Evolutionary conservation across 1,140 invertebrate species (phyloP).

Genomic region (Aleiodes sp.): DNA sequence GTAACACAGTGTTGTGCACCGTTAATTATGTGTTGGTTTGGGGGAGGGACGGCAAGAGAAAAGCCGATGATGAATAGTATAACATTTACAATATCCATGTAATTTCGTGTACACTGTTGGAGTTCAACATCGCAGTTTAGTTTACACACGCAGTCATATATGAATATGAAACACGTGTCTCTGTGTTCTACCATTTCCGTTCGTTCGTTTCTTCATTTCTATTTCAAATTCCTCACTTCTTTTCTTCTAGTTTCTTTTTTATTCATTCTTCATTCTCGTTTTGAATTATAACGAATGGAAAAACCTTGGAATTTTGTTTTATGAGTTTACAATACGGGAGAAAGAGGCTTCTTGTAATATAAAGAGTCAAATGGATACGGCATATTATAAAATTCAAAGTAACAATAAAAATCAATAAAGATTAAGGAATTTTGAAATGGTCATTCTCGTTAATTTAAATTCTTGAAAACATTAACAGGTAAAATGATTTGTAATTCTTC

Average conservation of each 20-base stretch:
- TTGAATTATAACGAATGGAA: too few species aligned
- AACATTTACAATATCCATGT: conserved; percentile 14
- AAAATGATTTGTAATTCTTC: too few species aligned
- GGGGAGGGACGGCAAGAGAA: too few species aligned
- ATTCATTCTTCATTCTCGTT: too few species aligned
- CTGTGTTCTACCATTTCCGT: not conserved
- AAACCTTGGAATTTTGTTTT: not conserved
- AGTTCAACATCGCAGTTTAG: not conserved
- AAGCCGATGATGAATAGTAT: conserved; percentile 17
- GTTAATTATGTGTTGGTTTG: conserved; percentile 16
- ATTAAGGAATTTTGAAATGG: too few species aligned
- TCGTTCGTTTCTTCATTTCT: not conserved
- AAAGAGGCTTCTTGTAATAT: too few species aligned
- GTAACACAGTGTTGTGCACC: conserved; percentile 1
- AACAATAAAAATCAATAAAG: not conserved
- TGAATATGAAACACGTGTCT: conserved; percentile 11
- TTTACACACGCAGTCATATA: conserved; percentile 2
- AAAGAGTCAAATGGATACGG: too few species aligned
- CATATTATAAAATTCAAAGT: too few species aligned
- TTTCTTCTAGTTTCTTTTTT: too few species aligned
- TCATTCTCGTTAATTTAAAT: too few species aligned
- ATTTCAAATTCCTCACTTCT: not conserved
- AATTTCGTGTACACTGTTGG: conserved; percentile 9
- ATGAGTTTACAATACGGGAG: not conserved
- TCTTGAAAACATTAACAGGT: too few species aligned